Base-by-base conservation (phyloP, 2,888 invertebrate species). In the Argyresthia goedartella region DNA sequence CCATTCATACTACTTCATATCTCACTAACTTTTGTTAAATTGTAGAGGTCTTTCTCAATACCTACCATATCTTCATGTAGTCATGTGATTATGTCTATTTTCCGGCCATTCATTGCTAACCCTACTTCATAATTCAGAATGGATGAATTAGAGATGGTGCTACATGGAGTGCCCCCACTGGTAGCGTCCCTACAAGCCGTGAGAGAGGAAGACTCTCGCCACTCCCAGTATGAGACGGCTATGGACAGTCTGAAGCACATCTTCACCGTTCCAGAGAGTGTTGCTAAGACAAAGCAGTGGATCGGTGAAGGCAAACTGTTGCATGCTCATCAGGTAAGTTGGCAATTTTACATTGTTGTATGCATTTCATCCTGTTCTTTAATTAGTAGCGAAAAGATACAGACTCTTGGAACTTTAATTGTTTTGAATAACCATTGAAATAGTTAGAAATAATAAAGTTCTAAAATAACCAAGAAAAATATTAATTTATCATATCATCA, bases 241-340 rank as follows among this genome's bases (percentile, higher is more conserved):
- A 97, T 96, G 89, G 98, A 99, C 70, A 99, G 99, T 71, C 87
- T 99, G 34, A 98, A 98, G 73, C 98, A 99, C 69, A 98, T 99
- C 57, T 98, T 99, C 67, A 98, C 97, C 46, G 97, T 99, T 0
- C 98, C 97, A 9, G 97, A 97, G 66, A 97, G 96, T 79, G 96
- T 99, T 0, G 93, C 95, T 52, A 97, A 96, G 76, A 97, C 98
- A 0, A 94, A 96, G 70, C 93, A 95, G 52, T 93, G 96, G 88
- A 98, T 99, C 55, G 94, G 93, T 58, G 98, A 99, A 62, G 98
- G 97, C 47, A 98, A 98, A 73, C 86, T 99, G 8, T 77, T 99
- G 1, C 95, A 96, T 73, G 97, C 99, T 7, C 99, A 99, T 85
- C 96, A 95, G 87, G 90, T 90, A 65, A 3, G 11, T 13, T 14